These are phyloP conservation scores for Crotophaga sulcirostris DNA, from an alignment of 2,113 vertebrate species.

Conservation along the genomic window DNA sequence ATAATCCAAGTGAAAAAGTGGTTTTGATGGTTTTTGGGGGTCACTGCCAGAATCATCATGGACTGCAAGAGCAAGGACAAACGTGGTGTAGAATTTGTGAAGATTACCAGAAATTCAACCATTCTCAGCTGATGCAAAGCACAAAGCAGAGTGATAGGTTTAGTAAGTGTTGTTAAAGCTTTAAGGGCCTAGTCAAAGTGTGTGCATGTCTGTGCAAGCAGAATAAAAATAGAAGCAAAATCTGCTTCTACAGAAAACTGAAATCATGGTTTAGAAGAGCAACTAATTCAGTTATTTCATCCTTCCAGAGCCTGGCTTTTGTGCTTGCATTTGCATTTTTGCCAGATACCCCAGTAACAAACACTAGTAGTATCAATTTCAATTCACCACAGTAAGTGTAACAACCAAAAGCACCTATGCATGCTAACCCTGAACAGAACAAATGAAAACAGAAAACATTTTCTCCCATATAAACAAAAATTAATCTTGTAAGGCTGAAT, in stretches of 20 bases:
- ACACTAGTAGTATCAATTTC: not conserved
- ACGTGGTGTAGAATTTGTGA: not conserved
- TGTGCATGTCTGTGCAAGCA: not conserved
- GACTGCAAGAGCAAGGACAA: not conserved
- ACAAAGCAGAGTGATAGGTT: not conserved
- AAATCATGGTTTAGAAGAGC: not conserved
- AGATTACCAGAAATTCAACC: slow-evolving; percentile 8
- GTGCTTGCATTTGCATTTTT: not conserved
- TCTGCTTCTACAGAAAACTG: not conserved
- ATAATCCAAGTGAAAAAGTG: slow-evolving; percentile 24
- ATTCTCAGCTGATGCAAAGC: not conserved
- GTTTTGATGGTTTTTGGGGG: not conserved
- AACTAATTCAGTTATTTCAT: not conserved
- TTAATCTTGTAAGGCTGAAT: not conserved
- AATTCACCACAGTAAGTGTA: not conserved
- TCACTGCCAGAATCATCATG: not conserved
- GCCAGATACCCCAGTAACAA: not conserved
- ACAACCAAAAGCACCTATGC: not conserved
- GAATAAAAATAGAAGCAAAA: slow-evolving; percentile 4
- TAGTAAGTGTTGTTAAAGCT: not conserved
- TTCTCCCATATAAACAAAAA: not conserved
- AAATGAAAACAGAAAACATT: not conserved
- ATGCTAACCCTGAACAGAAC: not conserved
- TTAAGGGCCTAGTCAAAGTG: not conserved
- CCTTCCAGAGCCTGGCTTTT: not conserved